phyloP scores from a whole-genome alignment of 2,797 vertebrate genomes.

The Leptoclinus maculatus region DNA sequence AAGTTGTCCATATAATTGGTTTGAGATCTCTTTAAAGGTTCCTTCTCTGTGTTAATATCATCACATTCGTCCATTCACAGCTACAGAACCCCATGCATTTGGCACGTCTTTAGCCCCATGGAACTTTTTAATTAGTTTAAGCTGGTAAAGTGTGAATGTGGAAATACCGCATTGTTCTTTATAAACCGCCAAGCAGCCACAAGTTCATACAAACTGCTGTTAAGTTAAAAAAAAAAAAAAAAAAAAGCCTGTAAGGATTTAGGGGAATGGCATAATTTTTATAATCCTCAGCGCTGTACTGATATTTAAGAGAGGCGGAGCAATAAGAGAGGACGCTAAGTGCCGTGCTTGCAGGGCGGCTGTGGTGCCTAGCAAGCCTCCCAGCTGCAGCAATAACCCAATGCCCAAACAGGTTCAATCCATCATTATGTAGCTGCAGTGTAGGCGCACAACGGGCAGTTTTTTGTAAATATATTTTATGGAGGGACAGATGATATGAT shows the following conservation, averaged over 20 bases:
- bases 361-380: neutral
- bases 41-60: slow-evolving; percentile 33
- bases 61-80: slow-evolving; percentile 22
- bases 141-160: slow-evolving; percentile 45
- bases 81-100: slow-evolving; percentile 1
- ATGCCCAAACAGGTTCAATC: neutral
- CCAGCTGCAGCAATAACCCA: neutral
- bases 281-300: neutral
- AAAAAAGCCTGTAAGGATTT: neutral
- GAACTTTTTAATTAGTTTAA: slow-evolving; percentile 66
- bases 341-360: neutral
- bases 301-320: slow-evolving; percentile 12
- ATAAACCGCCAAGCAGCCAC: slow-evolving; percentile 19
- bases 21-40: slow-evolving; percentile 43
- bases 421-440: neutral
- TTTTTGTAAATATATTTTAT: neutral
- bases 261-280: neutral
- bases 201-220: slow-evolving; percentile 31
- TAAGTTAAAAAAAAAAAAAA: neutral
- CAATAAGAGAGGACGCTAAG: neutral
- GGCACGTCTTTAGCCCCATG: slow-evolving; percentile 42
- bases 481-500: neutral
- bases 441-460: neutral
- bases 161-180: slow-evolving; percentile 52
- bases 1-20: slow-evolving; percentile 36